These are phyloP conservation scores for Aleiodes alternator DNA, from an alignment of 2,888 invertebrate genomes.

Conservation along the genomic window DNA sequence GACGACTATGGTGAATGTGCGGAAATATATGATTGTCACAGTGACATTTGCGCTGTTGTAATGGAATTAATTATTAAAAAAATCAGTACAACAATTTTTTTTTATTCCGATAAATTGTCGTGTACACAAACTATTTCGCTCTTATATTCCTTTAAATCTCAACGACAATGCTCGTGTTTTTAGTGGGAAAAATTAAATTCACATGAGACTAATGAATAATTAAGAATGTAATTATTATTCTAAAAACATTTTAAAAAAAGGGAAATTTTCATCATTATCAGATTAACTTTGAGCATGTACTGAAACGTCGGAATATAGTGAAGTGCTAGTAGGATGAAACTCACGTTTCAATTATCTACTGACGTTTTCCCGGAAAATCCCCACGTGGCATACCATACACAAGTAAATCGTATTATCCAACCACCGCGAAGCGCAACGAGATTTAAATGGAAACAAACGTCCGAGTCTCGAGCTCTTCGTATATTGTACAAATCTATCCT, in stretches of 20 bases:
- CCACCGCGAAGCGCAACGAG: constrained; percentile 36
- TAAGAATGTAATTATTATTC: background rate
- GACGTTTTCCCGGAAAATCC: constrained; percentile 47
- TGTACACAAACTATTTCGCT: no score
- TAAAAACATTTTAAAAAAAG: no score
- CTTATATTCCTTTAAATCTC: no score
- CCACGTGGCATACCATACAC: constrained; percentile 39
- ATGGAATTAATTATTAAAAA: no score
- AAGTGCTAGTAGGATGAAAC: constrained; percentile 21
- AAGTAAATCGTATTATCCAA: constrained; percentile 54
- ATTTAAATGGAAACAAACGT: constrained; percentile 52
- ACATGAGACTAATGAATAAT: constrained; percentile 24
- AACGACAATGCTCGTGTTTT: no score
- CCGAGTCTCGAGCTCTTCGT: constrained; percentile 27
- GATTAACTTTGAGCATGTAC: constrained; percentile 19
- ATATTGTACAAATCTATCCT: constrained; percentile 24
- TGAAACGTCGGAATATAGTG: background rate
- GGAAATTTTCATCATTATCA: constrained; percentile 13
- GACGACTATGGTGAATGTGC: no score
- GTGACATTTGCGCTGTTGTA: no score
- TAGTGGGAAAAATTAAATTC: no score
- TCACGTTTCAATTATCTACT: constrained; percentile 51
- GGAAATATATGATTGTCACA: no score
- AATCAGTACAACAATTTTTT: no score
- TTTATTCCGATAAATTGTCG: no score